A percentile compares a stretch with the other conserved stretches of the same genome.
Conservation (phyloP, 2,888 invertebrate genomes). For the Onchidella celtica region DNA sequence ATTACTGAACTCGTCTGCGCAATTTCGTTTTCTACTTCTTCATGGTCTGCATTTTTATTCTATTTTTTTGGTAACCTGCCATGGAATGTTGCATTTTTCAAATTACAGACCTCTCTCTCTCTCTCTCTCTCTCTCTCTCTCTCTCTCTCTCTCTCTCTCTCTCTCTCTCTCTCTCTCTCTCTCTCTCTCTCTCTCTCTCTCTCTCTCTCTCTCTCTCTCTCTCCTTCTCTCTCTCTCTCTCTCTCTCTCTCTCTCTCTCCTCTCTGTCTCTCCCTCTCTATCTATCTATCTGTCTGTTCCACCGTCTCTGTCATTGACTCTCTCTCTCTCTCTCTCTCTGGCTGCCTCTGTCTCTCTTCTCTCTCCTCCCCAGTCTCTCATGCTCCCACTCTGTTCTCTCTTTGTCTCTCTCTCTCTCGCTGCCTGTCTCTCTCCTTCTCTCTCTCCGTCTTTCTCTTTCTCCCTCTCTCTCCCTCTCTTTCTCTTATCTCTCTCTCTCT, state of each 20-base stretch:
- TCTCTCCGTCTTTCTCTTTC: neutral
- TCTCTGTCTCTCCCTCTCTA: neutral
- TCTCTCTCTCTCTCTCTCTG: neutral
- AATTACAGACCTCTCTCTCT: too few species aligned
- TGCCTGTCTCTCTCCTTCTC: too few species aligned
- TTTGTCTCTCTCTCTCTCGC: too few species aligned
- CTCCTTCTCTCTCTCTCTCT: neutral
- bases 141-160: conserved; percentile 26
- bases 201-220: neutral
- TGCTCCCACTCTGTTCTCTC: too few species aligned
- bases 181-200: neutral
- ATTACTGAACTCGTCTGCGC: too few species aligned
- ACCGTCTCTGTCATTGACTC: neutral
- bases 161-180: neutral
- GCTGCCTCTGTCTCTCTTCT: neutral
- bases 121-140: conserved; percentile 26
- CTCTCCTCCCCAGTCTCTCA: neutral
- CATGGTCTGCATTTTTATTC: too few species aligned
- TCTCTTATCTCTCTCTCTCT: too few species aligned
- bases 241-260: neutral
- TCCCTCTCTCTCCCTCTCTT: neutral
- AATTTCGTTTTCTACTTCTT: too few species aligned
- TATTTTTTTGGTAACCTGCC: too few species aligned
- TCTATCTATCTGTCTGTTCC: neutral
- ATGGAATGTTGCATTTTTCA: too few species aligned